Evolutionary conservation across 2,888 invertebrate genomes (phyloP), one percentile per base, ranked within the genome.

Genomic region (Trissonchulus sp.): DNA sequence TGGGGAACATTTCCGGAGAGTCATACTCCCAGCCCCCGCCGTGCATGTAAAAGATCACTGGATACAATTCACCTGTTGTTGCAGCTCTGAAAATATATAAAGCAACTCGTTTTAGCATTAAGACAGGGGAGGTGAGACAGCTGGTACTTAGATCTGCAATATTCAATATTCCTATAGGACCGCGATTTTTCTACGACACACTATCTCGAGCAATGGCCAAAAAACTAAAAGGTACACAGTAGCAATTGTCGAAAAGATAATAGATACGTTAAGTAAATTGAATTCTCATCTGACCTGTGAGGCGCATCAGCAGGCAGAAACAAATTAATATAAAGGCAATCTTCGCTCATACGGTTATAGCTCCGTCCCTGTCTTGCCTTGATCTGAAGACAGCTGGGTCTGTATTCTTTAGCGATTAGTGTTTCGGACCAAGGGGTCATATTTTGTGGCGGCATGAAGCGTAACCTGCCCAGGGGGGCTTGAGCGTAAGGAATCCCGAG

Each of bases 11-110:
- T 1, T 30, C 18, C 1, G 76, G 69, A 8, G 77, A 30, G 68
- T 75, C 77, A 38, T 62, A 76, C 31, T 60, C 48, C n/a, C 36
- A 73, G 1, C 71, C 76, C 1, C 76, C 76, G 1, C 76, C 75
- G 75, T 76, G 75, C 33, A 77, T 74, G 36, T 77, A 77, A 31
- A 35, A 77, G 2, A 77, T 2, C 1, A 77, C 72, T 18, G 76
- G 76, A 74, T 73, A 75, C 1, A 31, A 15, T 23, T n/a, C 1
- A 3, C 8, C 33, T 23, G 23, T 48, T 8, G 48, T 48, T 48
- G 48, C 48, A 48, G 48, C 48, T 48, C 48, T 48, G 23, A 48
- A 48, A 48, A n/a, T n/a, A n/a, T n/a, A n/a, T n/a, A n/a, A n/a
- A n/a, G n/a, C n/a, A n/a, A n/a, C n/a, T n/a, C n/a, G n/a, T n/a